phyloP scores from a whole-genome alignment of 2,113 vertebrate species.

The Salvelinus alpinus region DNA sequence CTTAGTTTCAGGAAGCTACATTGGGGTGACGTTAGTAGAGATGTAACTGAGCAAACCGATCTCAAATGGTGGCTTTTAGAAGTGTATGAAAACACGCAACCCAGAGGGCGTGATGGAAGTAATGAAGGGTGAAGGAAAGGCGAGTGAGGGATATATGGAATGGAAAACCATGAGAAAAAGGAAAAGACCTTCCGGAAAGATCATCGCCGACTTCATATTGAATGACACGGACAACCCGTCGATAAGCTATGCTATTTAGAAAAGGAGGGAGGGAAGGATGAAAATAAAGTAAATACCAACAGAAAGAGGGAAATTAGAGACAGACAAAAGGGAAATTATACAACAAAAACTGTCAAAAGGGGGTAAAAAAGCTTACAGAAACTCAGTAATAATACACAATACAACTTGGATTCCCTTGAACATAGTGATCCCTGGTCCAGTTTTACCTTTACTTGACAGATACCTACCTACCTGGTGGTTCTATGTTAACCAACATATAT shows the following conservation, averaged over 20 bases:
- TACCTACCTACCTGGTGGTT: neutral
- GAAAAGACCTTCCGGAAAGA: conserved; percentile 96
- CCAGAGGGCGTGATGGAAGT: conserved; percentile 49
- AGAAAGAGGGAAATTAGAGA: conserved; percentile 63
- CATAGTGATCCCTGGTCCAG: neutral
- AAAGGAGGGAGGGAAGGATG: conserved; percentile 67
- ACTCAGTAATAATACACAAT: neutral
- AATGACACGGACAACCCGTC: conserved; percentile 95
- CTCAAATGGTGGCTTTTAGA: conserved; percentile 51
- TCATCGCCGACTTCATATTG: conserved; percentile 98
- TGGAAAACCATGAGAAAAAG: conserved; percentile 39
- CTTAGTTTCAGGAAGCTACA: conserved; percentile 31
- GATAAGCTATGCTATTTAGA: conserved; percentile 95
- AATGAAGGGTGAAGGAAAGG: conserved; percentile 22
- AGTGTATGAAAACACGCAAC: conserved; percentile 75
- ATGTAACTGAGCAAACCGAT: conserved; percentile 43
- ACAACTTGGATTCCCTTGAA: neutral
- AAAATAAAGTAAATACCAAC: conserved; percentile 63
- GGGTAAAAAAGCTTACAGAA: conserved; percentile 38
- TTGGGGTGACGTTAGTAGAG: conserved; percentile 79
- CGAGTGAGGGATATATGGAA: conserved; percentile 27
- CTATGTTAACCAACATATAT: neutral
- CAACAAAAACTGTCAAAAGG: conserved; percentile 15
- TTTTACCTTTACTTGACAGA: neutral
- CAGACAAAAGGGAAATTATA: conserved; percentile 13